phyloP scores from a whole-genome alignment of 2,888 invertebrate genomes.

The Rhamnusium bicolor region DNA sequence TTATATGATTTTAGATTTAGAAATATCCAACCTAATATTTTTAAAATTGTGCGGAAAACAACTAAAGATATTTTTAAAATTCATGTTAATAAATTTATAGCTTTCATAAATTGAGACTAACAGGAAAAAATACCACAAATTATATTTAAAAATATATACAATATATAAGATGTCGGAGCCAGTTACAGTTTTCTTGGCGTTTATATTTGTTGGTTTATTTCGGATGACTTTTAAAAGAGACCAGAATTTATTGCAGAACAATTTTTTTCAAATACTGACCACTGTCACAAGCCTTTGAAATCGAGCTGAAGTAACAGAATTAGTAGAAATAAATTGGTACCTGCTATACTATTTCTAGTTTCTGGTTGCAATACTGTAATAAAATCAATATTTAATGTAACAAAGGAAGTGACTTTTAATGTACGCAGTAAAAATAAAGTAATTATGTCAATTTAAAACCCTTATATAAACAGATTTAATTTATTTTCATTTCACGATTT shows the following conservation, averaged over 20 bases:
- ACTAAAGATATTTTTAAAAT: no score
- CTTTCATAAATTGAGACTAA: no score
- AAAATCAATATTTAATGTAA: constrained; percentile 13
- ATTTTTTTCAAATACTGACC: neutral
- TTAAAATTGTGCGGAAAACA: no score
- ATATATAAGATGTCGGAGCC: neutral
- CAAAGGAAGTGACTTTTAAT: no score
- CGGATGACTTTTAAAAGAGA: no score
- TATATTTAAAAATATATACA: no score
- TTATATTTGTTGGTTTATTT: no score
- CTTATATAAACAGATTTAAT: neutral
- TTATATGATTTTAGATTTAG: no score
- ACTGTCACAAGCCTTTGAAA: neutral
- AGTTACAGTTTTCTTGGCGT: no score
- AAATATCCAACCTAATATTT: no score
- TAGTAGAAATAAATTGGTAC: neutral
- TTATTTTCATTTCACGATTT: neutral
- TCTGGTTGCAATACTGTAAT: neutral
- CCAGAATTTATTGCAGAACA: neutral
- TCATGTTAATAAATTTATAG: no score
- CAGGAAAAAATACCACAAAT: no score
- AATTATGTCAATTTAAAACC: neutral
- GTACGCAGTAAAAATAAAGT: neutral
- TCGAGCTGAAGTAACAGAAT: neutral
- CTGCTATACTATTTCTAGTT: neutral